A percentile compares a stretch with the other conserved stretches of the same genome.
These are phyloP conservation scores for Phoxinus phoxinus DNA, from an alignment of 2,113 vertebrate species.

Conservation along the genomic window DNA sequence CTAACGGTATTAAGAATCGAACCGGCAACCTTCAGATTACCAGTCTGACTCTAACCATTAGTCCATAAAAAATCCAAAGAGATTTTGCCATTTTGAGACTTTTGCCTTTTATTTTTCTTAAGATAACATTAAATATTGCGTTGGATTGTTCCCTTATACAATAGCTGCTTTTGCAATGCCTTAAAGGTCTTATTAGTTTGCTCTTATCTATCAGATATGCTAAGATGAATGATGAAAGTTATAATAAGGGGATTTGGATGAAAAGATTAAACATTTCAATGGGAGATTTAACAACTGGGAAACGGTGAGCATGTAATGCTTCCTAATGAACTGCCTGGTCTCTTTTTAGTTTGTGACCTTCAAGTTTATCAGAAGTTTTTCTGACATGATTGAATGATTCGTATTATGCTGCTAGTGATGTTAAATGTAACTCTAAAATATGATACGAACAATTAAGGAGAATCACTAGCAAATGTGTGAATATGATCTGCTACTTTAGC, in stretches of 20 bases:
- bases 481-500: background rate
- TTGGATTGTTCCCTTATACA: background rate
- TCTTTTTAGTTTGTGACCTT: conserved; percentile 10
- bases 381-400: background rate
- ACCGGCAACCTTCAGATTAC: too few relatives aligned
- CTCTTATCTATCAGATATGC: background rate
- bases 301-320: conserved; percentile 16
- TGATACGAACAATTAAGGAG: background rate
- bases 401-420: background rate
- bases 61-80: too few relatives aligned
- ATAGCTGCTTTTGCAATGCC: background rate
- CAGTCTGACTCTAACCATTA: too few relatives aligned
- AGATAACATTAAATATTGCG: background rate
- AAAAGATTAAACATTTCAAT: conserved; percentile 37
- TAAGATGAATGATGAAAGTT: conserved; percentile 21
- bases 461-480: background rate
- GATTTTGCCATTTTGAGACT: too few relatives aligned
- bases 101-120: too few relatives aligned
- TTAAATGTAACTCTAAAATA: background rate
- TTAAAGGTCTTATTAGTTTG: background rate
- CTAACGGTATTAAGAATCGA: too few relatives aligned
- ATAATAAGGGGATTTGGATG: background rate
- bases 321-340: conserved; percentile 19
- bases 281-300: conserved; percentile 28
- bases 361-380: background rate